Conservation (phyloP, 2,797 vertebrate genomes). For the Novumbra hubbsi region DNA sequence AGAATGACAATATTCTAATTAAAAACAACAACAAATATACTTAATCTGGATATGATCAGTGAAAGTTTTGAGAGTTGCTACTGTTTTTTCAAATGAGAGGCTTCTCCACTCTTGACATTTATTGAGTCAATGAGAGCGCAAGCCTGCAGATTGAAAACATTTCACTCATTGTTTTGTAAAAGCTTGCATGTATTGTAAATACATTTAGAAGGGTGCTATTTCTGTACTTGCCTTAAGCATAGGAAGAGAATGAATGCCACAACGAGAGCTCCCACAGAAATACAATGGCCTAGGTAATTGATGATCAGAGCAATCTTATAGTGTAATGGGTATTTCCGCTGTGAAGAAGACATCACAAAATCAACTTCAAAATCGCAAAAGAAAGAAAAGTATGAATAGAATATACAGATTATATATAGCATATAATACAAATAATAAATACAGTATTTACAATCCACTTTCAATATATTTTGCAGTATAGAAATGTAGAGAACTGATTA, state of each 20-base stretch:
- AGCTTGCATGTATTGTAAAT: conserved; percentile 46
- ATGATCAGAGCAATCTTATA: conserved; percentile 93
- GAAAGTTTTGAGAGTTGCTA: neutral
- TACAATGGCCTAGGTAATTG: conserved; percentile 97
- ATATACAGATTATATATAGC: neutral
- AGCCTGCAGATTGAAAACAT: conserved; percentile 37
- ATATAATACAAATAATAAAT: no score
- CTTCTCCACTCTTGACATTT: conserved; percentile 49
- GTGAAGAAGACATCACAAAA: conserved; percentile 25
- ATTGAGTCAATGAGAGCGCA: conserved; percentile 53
- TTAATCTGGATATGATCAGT: neutral
- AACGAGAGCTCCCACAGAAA: conserved; percentile 90
- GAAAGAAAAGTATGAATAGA: neutral
- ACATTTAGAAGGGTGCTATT: conserved; percentile 51
- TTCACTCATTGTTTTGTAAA: conserved; percentile 46
- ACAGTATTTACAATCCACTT: neutral
- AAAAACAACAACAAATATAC: neutral
- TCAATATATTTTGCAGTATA: neutral
- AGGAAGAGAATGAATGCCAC: conserved; percentile 95
- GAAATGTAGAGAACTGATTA: neutral
- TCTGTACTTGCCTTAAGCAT: conserved; percentile 88
- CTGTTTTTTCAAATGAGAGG: neutral
- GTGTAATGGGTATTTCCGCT: conserved; percentile 93
- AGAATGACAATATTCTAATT: neutral
- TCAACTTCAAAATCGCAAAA: neutral